phyloP scores from a whole-genome alignment of 2,797 vertebrate genomes.

The Acipenser transmontanus region DNA sequence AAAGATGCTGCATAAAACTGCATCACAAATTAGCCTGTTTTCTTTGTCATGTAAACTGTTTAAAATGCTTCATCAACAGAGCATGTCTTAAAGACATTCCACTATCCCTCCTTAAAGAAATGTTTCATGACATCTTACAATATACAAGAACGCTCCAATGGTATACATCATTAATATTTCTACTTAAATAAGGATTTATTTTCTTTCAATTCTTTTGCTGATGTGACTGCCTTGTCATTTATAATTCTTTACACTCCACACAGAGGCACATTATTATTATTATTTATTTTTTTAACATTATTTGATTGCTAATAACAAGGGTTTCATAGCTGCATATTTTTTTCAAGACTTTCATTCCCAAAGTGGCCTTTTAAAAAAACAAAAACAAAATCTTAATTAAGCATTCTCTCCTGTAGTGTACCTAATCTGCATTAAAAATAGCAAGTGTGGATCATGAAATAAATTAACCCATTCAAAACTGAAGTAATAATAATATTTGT shows the following conservation, averaged over 20 bases:
- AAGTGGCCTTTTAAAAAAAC: background rate
- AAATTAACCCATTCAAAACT: slow-evolving; percentile 4
- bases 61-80: slow-evolving; percentile 10
- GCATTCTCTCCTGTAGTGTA: background rate
- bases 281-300: slow-evolving; percentile 55
- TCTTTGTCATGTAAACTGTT: slow-evolving; percentile 10
- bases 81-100: background rate
- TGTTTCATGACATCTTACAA: background rate
- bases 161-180: slow-evolving; percentile 2
- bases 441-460: background rate
- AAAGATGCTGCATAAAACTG: slow-evolving; percentile 9
- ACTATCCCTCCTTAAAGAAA: background rate
- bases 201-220: slow-evolving; percentile 37
- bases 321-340: slow-evolving; percentile 49
- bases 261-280: slow-evolving; percentile 63
- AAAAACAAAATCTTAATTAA: background rate
- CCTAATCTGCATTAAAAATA: background rate
- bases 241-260: slow-evolving; percentile 57
- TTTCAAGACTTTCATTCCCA: slow-evolving; percentile 15
- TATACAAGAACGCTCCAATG: background rate
- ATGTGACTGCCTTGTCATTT: slow-evolving; percentile 60
- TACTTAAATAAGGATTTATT: slow-evolving; percentile 9
- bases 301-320: slow-evolving; percentile 59
- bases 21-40: background rate
- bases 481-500: background rate